Base-by-base conservation (phyloP, 2,888 invertebrate genomes). In the Strigamia crassipes region DNA sequence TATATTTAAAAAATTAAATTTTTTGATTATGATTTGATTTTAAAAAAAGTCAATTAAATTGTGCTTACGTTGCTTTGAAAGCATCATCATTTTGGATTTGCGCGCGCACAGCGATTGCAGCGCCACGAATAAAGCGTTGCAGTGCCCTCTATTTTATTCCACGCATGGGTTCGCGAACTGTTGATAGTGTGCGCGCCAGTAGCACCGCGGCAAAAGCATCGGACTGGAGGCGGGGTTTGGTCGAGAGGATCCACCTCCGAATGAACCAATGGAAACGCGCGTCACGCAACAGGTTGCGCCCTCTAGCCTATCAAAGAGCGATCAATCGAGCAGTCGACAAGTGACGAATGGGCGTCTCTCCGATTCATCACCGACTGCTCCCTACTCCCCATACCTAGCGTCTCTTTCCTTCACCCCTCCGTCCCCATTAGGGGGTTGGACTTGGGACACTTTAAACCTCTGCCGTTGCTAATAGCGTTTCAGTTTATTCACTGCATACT, bases 231-330 rank as follows among this genome's bases (percentile, higher is more conserved):
- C 78, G 41, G 78, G 31, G 34, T 34, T 34, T 34, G 6, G 27
- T 34, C 9, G 6, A 5, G 34, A 34, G 78, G 78, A 34, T 78
- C 78, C 78, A 41, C 41, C 78, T 78, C 78, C n/a, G 31, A 78
- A 31, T 41, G 21, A 21, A 46, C 80, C 80, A 80, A 80, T 80
- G 56, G 31, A 27, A 51, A 27, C 4, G 56, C 27, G 9, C 31
- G 23, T 15, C 51, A 56, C 51, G 80, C 80, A 80, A 80, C 80
- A 80, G 80, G 80, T 80, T 51, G 51, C 61, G 80, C 80, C 80
- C 80, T 38, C 80, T 80, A 38, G 80, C 80, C 80, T 80, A 80
- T 80, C 80, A 80, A 80, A 80, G n/a, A 27, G 80, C 80, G 80
- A 80, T 80, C 80, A 80, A 80, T 80, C 51, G 13, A 18, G 61